Conservation (phyloP, 2,797 vertebrate species). For the Chlorospingus semifuscus region DNA sequence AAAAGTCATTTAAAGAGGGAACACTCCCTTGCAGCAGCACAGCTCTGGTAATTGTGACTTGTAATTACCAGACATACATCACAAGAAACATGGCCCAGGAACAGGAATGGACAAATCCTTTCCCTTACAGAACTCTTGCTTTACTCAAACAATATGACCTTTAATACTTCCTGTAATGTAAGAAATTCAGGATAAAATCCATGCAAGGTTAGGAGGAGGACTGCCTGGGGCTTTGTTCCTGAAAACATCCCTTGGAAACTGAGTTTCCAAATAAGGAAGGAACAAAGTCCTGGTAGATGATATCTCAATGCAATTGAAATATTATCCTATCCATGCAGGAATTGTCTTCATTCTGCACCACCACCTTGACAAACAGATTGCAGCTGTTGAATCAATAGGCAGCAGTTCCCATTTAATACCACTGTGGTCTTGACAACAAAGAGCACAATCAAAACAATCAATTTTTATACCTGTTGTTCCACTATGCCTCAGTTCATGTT, state of each 20-base stretch:
- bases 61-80: neutral
- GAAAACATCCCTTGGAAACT: neutral
- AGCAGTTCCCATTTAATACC: conserved; percentile 4
- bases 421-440: neutral
- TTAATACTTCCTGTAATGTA: neutral
- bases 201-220: neutral
- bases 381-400: conserved; percentile 9
- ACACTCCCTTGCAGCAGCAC: neutral
- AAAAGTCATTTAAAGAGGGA: neutral
- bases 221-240: neutral
- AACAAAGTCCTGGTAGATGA: neutral
- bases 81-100: neutral
- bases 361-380: neutral
- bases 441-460: conserved; percentile 25
- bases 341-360: neutral
- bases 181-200: neutral
- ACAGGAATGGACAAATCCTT: neutral
- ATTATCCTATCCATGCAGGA: neutral
- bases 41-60: neutral
- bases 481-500: neutral
- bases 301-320: neutral
- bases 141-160: neutral
- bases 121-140: neutral
- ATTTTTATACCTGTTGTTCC: conserved; percentile 37
- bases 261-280: neutral